Evolutionary conservation across 1,140 invertebrate genomes (phyloP).

Genomic region (Cotesia typhae): DNA sequence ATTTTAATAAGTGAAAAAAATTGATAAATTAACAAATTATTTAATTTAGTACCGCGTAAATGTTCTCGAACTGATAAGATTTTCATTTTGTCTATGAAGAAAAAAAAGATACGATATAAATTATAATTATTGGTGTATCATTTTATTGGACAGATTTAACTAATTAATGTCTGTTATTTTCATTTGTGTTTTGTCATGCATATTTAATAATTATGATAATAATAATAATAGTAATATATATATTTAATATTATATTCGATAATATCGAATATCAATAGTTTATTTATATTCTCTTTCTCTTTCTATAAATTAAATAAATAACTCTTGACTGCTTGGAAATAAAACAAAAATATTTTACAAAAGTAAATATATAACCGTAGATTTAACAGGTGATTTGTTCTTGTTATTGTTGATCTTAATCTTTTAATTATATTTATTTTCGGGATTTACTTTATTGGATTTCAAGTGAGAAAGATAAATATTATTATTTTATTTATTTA

Average conservation of each 20-base stretch:
- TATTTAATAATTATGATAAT: slow-evolving; percentile 43
- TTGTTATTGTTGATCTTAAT: slow-evolving; percentile 13
- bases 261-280: neutral
- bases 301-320: slow-evolving; percentile 65
- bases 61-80: no score
- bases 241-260: slow-evolving; percentile 35
- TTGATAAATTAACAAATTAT: no score
- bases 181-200: slow-evolving; percentile 53
- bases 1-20: no score
- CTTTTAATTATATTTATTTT: slow-evolving; percentile 7
- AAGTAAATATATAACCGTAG: slow-evolving; percentile 53
- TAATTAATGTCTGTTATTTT: slow-evolving; percentile 49
- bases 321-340: slow-evolving; percentile 49
- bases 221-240: slow-evolving; percentile 9
- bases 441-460: neutral
- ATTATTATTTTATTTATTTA: slow-evolving; percentile 41
- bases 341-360: slow-evolving; percentile 62
- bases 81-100: no score
- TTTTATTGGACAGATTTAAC: slow-evolving; percentile 23
- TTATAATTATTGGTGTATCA: slow-evolving; percentile 14
- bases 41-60: no score
- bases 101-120: neutral
- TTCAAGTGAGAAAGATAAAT: slow-evolving; percentile 43
- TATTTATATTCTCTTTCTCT: slow-evolving; percentile 45
- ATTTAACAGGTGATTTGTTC: slow-evolving; percentile 44